phyloP scores from a whole-genome alignment of 2,888 invertebrate species.

The Diaphora mendica region DNA sequence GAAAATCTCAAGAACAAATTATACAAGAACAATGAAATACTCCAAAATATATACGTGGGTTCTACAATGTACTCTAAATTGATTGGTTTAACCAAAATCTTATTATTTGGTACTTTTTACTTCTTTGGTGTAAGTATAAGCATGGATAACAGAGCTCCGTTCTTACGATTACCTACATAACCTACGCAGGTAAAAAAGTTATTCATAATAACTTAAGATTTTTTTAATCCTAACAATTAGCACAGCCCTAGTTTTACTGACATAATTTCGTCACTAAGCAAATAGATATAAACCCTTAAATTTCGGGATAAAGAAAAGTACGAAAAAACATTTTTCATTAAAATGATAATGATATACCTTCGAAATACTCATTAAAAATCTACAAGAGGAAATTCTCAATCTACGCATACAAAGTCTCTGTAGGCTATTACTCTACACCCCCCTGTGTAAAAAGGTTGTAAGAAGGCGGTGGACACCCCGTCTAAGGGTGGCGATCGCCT shows the following conservation, averaged over 20 bases:
- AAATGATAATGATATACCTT: conserved; percentile 53
- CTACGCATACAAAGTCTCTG: conserved; percentile 70
- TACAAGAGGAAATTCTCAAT: conserved; percentile 56
- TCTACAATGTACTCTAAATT: neutral
- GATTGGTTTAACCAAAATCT: neutral
- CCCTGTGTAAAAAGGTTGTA: conserved; percentile 86
- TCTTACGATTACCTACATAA: neutral
- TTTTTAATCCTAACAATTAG: neutral
- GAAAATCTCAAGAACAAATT: conserved; percentile 43
- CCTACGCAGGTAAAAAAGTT: too few species aligned
- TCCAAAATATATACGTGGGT: neutral
- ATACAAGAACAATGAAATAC: conserved; percentile 32
- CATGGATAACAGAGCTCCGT: neutral
- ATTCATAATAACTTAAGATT: neutral
- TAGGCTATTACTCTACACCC: conserved; percentile 76
- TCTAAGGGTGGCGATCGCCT: conserved; percentile 75
- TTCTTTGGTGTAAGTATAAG: neutral
- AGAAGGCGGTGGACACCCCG: conserved; percentile 84
- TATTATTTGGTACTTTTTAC: neutral
- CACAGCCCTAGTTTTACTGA: neutral
- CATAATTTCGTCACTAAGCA: conserved; percentile 15
- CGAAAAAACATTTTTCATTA: conserved; percentile 44
- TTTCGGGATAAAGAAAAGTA: conserved; percentile 15
- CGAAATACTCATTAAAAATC: conserved; percentile 58
- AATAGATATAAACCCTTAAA: conserved; percentile 26